These are phyloP conservation scores for Chinchilla lanigera DNA, from an alignment of 2,113 vertebrate genomes.

Conservation along the genomic window DNA sequence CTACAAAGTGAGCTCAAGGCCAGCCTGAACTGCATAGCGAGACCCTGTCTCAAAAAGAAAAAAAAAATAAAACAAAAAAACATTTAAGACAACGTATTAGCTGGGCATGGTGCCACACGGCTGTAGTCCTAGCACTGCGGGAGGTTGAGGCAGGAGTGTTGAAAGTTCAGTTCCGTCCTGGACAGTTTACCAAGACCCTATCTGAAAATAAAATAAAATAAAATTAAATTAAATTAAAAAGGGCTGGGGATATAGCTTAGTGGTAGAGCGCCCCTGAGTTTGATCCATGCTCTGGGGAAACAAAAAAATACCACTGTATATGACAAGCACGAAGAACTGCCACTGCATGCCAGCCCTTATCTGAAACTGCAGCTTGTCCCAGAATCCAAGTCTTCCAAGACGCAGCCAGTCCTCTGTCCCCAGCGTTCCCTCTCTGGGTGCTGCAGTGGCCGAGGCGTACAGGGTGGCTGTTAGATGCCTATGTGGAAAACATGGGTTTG, in stretches of 20 bases:
- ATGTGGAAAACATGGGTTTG: not conserved
- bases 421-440: too few species aligned
- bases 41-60: too few species aligned
- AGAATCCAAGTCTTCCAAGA: not conserved
- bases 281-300: not conserved
- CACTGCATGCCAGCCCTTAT: not conserved
- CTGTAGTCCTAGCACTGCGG: not conserved
- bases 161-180: not conserved
- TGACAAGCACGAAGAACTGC: slow-evolving; percentile 7
- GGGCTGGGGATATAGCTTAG: not conserved
- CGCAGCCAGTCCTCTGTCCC: not conserved
- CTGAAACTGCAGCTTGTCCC: not conserved
- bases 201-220: not conserved
- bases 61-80: too few species aligned
- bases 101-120: not conserved
- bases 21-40: too few species aligned
- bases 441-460: not conserved
- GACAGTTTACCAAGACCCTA: not conserved
- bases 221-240: too few species aligned
- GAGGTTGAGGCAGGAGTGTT: not conserved
- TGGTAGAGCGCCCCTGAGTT: not conserved
- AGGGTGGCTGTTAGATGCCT: not conserved
- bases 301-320: too few species aligned
- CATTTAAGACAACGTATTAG: not conserved
- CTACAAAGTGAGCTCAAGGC: too few species aligned